phyloP scores from a whole-genome alignment of 2,797 vertebrate species.

The Enteromius fasciolatus region DNA sequence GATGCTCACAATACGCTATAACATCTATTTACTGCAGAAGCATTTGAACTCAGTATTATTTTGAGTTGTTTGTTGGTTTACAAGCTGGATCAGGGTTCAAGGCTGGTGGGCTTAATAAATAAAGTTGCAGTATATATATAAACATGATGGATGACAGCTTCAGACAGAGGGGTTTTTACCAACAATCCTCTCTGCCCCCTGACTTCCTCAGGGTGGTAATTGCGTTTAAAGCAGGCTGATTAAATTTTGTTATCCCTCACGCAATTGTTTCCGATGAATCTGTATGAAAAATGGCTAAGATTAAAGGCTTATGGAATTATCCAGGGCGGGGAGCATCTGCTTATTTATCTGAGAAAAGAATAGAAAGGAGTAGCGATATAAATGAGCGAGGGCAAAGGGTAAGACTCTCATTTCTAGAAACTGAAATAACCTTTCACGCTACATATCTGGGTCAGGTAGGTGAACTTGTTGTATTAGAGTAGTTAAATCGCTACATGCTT shows the following conservation, averaged over 20 bases:
- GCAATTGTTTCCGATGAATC: constrained; percentile 89
- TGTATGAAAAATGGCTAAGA: constrained; percentile 86
- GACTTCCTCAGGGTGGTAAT: constrained; percentile 76
- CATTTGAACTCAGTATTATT: constrained; percentile 2
- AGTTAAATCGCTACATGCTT: constrained; percentile 24
- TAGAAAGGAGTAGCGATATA: constrained; percentile 22
- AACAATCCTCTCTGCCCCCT: constrained; percentile 40
- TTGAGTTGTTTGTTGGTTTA: background rate
- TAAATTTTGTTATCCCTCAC: constrained; percentile 88
- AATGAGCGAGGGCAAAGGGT: constrained; percentile 13
- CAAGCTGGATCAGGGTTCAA: background rate
- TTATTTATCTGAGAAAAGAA: constrained; percentile 63
- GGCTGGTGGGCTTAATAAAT: background rate
- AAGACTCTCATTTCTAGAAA: constrained; percentile 23
- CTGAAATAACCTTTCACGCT: constrained; percentile 22
- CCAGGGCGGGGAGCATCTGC: constrained; percentile 83
- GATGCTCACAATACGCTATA: background rate
- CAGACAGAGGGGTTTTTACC: constrained; percentile 57
- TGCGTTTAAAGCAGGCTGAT: constrained; percentile 91
- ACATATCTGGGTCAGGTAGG: constrained; percentile 30
- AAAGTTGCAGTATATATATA: background rate
- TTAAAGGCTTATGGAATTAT: constrained; percentile 92
- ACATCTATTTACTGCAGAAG: constrained; percentile 8
- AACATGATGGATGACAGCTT: constrained; percentile 32
- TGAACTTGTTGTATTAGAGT: constrained; percentile 24